Evolutionary conservation across 2,113 vertebrate genomes (phyloP).

Genomic region (Argyrosomus japonicus): DNA sequence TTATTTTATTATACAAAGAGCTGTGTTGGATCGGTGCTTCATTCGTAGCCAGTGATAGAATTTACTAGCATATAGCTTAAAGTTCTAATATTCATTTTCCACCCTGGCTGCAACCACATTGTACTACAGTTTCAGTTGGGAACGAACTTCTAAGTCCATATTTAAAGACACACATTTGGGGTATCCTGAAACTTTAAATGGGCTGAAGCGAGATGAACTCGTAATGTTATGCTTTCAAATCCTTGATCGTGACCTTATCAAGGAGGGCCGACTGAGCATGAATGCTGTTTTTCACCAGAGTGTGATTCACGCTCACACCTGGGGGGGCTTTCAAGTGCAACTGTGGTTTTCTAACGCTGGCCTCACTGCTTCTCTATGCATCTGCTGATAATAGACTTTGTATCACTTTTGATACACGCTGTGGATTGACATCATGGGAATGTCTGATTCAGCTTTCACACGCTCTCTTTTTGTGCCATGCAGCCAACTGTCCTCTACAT

Average conservation of each 20-base stretch:
- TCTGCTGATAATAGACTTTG: not conserved
- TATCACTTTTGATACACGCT: not conserved
- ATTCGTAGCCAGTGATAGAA: slow-evolving; percentile 4
- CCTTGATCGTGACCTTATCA: not conserved
- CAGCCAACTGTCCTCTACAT: slow-evolving; percentile 16
- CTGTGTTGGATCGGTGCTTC: slow-evolving; percentile 15
- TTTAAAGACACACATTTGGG: not conserved
- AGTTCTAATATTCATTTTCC: slow-evolving; percentile 23
- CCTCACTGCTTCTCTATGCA: not conserved
- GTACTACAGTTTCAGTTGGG: not conserved
- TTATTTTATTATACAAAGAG: slow-evolving; percentile 16
- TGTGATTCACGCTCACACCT: slow-evolving; percentile 5
- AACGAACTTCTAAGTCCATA: not conserved
- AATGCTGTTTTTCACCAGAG: slow-evolving; percentile 9
- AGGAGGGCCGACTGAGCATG: not conserved
- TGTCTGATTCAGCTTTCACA: slow-evolving; percentile 2
- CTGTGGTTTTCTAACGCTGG: not conserved
- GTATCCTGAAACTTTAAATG: slow-evolving; percentile 16
- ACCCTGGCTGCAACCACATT: not conserved
- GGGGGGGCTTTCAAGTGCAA: not conserved
- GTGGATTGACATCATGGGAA: not conserved
- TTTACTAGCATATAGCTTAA: not conserved
- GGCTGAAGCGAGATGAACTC: not conserved
- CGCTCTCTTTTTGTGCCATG: not conserved
- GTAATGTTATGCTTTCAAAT: not conserved